Percentiles rank a stretch among this genome's conserved stretches.
Evolutionary conservation across 37 sponge, comb jelly and placozoan species (phyloP).

Genomic region (Trichoplax adhaerens): DNA sequence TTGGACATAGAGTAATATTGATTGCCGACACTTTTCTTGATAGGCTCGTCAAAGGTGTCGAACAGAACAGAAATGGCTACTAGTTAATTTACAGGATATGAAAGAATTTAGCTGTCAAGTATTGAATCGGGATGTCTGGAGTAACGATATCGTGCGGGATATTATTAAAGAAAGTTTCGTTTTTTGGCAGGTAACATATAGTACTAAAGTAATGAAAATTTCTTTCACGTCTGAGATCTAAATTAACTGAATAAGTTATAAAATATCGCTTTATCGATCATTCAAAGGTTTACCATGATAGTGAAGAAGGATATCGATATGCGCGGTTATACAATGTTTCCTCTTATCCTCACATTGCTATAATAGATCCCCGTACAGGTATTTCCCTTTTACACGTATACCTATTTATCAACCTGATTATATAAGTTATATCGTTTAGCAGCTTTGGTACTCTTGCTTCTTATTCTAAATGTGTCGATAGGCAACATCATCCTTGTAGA

Average conservation of each 20-base stretch:
- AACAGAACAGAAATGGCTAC: constrained; percentile 31
- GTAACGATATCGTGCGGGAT: constrained; percentile 28
- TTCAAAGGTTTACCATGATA: constrained; percentile 31
- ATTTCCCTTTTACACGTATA: neutral
- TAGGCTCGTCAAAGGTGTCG: constrained; percentile 39
- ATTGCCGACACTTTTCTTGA: neutral
- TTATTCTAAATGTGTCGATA: too few relatives aligned
- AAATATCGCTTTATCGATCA: neutral
- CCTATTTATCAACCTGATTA: neutral
- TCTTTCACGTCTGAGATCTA: neutral
- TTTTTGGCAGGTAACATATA: constrained; percentile 55
- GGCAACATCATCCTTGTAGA: too few relatives aligned
- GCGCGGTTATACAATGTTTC: constrained; percentile 45
- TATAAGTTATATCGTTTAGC: too few relatives aligned
- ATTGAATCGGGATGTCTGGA: constrained; percentile 79
- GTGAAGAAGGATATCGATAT: constrained; percentile 42
- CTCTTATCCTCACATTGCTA: constrained; percentile 46
- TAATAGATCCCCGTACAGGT: constrained; percentile 86
- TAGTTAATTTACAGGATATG: constrained; percentile 64
- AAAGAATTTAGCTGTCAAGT: constrained; percentile 62
- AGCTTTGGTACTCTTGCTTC: too few relatives aligned
- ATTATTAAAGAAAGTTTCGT: constrained; percentile 33
- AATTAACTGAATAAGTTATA: neutral
- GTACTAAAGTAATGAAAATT: neutral
- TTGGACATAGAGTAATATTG: too few relatives aligned